A percentile compares a stretch with the other conserved stretches of the same genome.
Conservation (phyloP, 2,888 invertebrate species). For the Geophilus truncorum region DNA sequence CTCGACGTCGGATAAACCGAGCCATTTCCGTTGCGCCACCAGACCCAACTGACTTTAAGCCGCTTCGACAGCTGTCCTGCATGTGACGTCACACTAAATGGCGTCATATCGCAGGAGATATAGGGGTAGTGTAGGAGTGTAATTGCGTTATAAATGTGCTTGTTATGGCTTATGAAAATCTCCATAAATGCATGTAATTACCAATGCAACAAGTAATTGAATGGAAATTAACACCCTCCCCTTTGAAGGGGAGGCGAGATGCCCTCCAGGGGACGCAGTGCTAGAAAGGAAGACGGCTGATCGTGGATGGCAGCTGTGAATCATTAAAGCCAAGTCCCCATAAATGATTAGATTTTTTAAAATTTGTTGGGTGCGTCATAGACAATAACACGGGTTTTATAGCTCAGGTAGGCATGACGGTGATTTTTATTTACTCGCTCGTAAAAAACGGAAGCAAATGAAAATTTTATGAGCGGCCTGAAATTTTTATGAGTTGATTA, state of each 20-base stretch:
- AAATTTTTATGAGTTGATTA: no score
- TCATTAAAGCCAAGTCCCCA: neutral
- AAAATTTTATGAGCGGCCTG: no score
- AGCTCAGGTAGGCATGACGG: no score
- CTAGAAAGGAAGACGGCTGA: neutral
- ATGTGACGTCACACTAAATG: neutral
- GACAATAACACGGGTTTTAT: no score
- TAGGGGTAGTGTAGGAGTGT: neutral
- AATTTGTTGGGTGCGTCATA: no score
- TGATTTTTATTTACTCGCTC: no score
- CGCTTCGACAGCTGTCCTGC: neutral
- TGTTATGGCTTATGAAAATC: constrained; percentile 7
- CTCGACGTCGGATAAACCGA: no score
- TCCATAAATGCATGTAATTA: constrained; percentile 13
- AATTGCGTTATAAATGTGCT: neutral
- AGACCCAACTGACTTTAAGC: neutral
- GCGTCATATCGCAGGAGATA: neutral
- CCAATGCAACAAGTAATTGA: constrained; percentile 4
- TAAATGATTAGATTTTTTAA: no score
- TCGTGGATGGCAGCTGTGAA: neutral
- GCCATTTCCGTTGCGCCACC: no score
- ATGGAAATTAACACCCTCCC: neutral
- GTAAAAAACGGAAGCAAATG: no score
- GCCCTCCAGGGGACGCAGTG: no score
- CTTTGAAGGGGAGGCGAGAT: neutral